Evolutionary conservation across 1,140 invertebrate genomes (phyloP).

Genomic region (Bombus superbus): DNA sequence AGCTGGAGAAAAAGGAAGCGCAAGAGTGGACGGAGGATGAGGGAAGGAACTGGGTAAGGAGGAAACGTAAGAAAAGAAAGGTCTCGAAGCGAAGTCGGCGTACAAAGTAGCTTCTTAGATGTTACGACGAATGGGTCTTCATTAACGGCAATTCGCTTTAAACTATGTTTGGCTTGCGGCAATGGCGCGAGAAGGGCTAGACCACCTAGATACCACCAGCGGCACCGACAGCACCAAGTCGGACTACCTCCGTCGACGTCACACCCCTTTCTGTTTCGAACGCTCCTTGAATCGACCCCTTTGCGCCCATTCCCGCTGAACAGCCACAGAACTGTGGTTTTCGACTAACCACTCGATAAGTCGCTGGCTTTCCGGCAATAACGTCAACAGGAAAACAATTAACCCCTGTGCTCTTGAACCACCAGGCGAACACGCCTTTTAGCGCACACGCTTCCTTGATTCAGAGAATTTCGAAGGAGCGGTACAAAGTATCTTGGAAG

Average conservation of each 20-base stretch:
- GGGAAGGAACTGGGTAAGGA: background rate
- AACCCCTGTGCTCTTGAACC: conserved; percentile 7
- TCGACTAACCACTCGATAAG: conserved; percentile 68
- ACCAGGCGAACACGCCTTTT: background rate
- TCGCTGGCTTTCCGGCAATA: conserved; percentile 37
- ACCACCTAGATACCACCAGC: background rate
- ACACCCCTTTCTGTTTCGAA: background rate
- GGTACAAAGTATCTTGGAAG: background rate
- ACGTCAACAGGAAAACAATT: conserved; percentile 58
- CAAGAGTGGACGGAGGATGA: background rate
- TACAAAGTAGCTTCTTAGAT: background rate
- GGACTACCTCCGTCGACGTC: conserved; percentile 10
- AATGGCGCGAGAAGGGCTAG: conserved; percentile 49
- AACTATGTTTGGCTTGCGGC: conserved; percentile 71
- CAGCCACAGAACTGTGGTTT: conserved; percentile 66
- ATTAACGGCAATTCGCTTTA: conserved; percentile 67
- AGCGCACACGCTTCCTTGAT: background rate
- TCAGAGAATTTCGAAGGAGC: background rate
- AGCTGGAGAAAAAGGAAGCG: conserved; percentile 21
- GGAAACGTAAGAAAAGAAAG: background rate
- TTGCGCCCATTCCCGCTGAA: conserved; percentile 43
- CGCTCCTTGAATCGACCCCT: conserved; percentile 16
- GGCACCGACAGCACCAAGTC: background rate
- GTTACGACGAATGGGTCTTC: conserved; percentile 62
- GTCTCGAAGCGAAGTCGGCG: background rate